Evolutionary conservation across 2,888 invertebrate species (phyloP).

Genomic region (Lasiommata megera): DNA sequence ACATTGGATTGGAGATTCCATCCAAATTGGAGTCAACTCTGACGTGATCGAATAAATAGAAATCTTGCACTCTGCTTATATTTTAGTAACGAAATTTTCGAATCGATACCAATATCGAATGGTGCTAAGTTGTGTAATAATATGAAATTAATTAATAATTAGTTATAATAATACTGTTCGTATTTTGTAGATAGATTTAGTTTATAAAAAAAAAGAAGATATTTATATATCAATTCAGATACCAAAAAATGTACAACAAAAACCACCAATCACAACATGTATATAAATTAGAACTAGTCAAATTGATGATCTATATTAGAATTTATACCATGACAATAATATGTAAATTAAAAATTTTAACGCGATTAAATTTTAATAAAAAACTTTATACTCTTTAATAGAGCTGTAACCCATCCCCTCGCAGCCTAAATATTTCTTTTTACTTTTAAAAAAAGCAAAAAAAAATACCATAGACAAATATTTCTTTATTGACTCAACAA

Average conservation of each 20-base stretch:
- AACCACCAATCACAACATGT: conserved; percentile 67
- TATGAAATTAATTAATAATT: not conserved
- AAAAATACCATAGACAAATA: too few relatives aligned
- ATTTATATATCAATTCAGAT: conserved; percentile 55
- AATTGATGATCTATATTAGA: conserved; percentile 34
- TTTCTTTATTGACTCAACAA: too few relatives aligned
- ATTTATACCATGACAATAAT: conserved; percentile 14
- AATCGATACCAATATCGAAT: conserved; percentile 24
- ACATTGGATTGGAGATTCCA: too few relatives aligned
- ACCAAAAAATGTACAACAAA: conserved; percentile 66
- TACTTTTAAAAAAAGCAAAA: too few relatives aligned
- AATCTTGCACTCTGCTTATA: too few relatives aligned
- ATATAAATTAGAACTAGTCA: conserved; percentile 62
- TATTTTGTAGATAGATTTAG: conserved; percentile 33
- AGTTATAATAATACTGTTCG: conserved; percentile 24
- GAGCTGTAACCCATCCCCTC: too few relatives aligned
- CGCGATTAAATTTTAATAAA: too few relatives aligned
- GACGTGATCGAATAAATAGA: too few relatives aligned
- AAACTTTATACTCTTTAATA: too few relatives aligned
- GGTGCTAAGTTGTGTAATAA: conserved; percentile 40
- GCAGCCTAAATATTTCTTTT: too few relatives aligned
- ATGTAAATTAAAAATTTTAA: not conserved
- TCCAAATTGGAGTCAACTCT: too few relatives aligned
- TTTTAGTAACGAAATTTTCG: not conserved
- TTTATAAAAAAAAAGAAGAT: conserved; percentile 27